Evolutionary conservation across 2,113 vertebrate species (phyloP), one percentile per base, ranked within the genome.

Genomic region (Athene noctua): DNA sequence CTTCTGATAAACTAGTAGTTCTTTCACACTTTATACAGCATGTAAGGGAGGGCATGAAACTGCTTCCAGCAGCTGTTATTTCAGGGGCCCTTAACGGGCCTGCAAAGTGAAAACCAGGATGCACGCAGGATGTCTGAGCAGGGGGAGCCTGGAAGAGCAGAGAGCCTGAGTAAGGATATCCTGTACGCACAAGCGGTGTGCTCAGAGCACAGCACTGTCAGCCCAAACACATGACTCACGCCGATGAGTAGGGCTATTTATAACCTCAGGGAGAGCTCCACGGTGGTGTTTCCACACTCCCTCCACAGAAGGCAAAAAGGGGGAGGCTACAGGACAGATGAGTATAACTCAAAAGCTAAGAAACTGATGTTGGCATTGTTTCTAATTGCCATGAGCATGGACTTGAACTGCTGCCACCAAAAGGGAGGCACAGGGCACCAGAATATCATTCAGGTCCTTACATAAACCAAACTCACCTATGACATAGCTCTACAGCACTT

Each of bases 211-310:
- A 1, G 77, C 6, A 10, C 92, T 78, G 67, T 67, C 92, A 94
- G 95, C 78, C 92, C 91, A 94, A 96, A 95, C 89, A 94, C 96
- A 97, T 97, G 96, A 97, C 94, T 97, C 97, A 97, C 10, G 46
- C 63, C 11, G 29, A 52, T 17, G 36, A 84, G 62, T 0, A 8
- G 49, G n/a, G 70, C 93, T 97, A 94, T 97, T 96, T 96, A 94
- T 97, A 96, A 62, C 74, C 55, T 4, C 38, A 6, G 49, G 44
- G 51, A 86, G 82, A 81, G 86, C 74, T 96, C 57, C 62, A 25
- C 20, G 1, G 13, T 26, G 46, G 12, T 6, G 51, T 32, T 91
- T 75, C 86, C 66, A 74, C 1, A 6, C 73, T 87, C 82, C 85
- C 67, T 42, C 68, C 49, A 16, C 44, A 83, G 71, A 86, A 88